Evolutionary conservation across 1,140 invertebrate species (phyloP), one percentile per base, ranked within the genome.

Genomic region (Lysiphlebus fabarum): DNA sequence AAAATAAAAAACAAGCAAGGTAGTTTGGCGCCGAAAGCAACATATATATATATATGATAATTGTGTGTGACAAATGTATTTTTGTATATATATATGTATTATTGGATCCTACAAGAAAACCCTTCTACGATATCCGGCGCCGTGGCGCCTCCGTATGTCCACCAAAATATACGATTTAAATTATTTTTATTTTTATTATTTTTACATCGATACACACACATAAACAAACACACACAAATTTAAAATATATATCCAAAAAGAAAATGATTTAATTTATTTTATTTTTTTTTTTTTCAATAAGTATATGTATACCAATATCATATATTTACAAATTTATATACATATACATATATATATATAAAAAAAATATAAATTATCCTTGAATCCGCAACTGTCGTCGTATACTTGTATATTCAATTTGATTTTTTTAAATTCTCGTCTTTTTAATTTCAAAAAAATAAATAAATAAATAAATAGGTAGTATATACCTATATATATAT

Each of bases 51-150:
- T 61, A 43, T 48, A 45, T 48, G 44, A 55, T 55, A 34, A 12
- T 14, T 55, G 11, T n/a, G 33, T 43, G 12, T 33, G 33, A 58
- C 42, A 40, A 51, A n/a, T 14, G 55, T 62, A 9, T 1, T 17
- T n/a, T 67, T 71, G 70, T 73, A 4, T 26, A 26, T 26, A 4
- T 26, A n/a, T n/a, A n/a, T n/a, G n/a, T n/a, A n/a, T n/a, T n/a
- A 26, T 71, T 64, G 69, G 59, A 68, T 60, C 67, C 64, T 78
- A 80, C 78, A 80, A 77, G 78, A 65, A 80, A 80, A 80, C 76
- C 77, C 77, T 80, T 80, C 78, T 80, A 79, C 74, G 76, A 67
- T 65, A 69, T 69, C 49, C 76, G 78, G 78, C 78, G 78, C 76
- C 78, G 75, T 77, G 78, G 77, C 77, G 75, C 76, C 76, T 78